phyloP scores from a whole-genome alignment of 2,113 vertebrate species.

The Dipodomys ordii region DNA sequence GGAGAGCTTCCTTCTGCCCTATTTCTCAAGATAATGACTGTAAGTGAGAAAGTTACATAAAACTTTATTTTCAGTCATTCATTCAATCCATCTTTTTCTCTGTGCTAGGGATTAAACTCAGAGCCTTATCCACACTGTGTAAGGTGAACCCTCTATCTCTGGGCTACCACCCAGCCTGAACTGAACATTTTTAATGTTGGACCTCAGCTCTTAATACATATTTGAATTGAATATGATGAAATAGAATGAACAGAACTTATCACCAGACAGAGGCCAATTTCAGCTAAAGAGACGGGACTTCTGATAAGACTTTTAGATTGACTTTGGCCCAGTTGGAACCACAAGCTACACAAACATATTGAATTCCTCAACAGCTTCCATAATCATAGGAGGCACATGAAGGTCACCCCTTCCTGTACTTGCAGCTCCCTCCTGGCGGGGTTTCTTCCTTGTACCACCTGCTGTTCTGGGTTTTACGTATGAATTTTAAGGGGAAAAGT shows the following conservation, averaged over 20 bases:
- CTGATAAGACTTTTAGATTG: neutral
- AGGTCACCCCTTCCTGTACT: conserved; percentile 68
- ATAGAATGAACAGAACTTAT: neutral
- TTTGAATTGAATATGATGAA: neutral
- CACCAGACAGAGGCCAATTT: neutral
- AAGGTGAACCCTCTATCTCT: neutral
- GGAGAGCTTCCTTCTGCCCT: neutral
- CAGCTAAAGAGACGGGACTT: conserved; percentile 1
- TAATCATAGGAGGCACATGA: conserved; percentile 62
- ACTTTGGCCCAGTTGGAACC: neutral
- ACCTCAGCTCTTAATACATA: neutral
- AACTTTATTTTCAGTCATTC: too few relatives aligned
- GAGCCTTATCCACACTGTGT: neutral
- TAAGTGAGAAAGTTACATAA: neutral
- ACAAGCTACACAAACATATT: conserved; percentile 9
- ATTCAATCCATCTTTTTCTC: neutral
- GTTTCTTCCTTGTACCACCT: conserved; percentile 73
- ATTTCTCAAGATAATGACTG: neutral
- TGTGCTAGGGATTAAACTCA: neutral
- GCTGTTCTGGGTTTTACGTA: conserved; percentile 68
- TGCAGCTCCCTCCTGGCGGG: conserved; percentile 75
- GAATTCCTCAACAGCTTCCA: conserved; percentile 66
- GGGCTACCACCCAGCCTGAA: neutral
- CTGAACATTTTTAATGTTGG: neutral
- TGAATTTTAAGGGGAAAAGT: conserved; percentile 62